Conservation (phyloP, 2,888 invertebrate genomes). For the Hecatera dysodea region DNA sequence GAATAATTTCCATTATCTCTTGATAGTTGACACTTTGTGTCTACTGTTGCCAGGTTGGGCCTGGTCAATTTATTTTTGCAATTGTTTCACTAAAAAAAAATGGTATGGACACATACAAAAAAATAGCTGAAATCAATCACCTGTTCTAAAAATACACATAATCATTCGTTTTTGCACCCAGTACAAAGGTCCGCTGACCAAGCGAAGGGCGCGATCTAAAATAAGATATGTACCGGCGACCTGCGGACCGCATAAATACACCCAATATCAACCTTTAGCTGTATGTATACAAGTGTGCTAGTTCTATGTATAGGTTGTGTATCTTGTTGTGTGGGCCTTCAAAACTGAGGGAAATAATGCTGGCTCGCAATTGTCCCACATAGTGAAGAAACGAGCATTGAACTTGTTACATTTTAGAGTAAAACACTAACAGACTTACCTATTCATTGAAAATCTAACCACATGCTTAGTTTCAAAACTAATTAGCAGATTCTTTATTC, state of each 20-base stretch:
- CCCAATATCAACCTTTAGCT: slow-evolving; percentile 53
- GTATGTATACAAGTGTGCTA: slow-evolving; percentile 13
- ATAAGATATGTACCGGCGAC: slow-evolving; percentile 62
- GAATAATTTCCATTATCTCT: not conserved
- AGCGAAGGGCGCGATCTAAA: slow-evolving; percentile 63
- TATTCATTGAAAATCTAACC: no score
- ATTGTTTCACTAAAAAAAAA: not conserved
- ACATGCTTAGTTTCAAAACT: no score
- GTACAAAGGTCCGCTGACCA: slow-evolving; percentile 70
- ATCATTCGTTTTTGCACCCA: slow-evolving; percentile 68
- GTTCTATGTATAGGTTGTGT: slow-evolving; percentile 14
- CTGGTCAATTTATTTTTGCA: not conserved
- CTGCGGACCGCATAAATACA: slow-evolving; percentile 59
- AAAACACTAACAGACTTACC: no score
- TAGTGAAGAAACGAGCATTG: not conserved
- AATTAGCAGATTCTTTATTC: no score
- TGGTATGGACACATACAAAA: not conserved
- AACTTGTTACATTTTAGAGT: not conserved
- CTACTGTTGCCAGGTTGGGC: not conserved
- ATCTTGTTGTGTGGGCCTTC: slow-evolving; percentile 15
- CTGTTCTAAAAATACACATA: slow-evolving; percentile 2
- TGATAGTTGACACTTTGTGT: not conserved
- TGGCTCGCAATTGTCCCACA: not conserved
- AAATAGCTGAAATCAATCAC: not conserved
- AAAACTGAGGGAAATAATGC: not conserved